Evolutionary conservation across 2,113 vertebrate species (phyloP).

Genomic region (Vicugna pacos): DNA sequence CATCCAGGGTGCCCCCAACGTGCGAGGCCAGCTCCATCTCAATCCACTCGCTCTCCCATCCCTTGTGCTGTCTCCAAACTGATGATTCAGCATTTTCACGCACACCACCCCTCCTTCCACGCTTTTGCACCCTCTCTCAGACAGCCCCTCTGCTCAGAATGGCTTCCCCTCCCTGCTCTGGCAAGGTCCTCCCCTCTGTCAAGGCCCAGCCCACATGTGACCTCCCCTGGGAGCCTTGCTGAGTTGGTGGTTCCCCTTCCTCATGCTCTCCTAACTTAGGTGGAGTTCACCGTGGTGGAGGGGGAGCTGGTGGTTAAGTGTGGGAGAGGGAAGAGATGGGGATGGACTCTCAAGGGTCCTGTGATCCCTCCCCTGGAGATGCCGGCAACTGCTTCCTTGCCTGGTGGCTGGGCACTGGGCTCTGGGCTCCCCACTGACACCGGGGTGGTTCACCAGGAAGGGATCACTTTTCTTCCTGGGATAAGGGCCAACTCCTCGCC

Average conservation of each 20-base stretch:
- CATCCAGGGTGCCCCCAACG: neutral
- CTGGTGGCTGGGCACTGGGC: neutral
- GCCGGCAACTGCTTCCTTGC: neutral
- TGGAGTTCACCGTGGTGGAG: neutral
- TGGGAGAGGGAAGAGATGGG: neutral
- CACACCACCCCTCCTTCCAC: neutral
- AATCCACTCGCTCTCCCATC: too few relatives aligned
- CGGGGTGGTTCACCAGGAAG: neutral
- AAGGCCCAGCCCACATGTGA: fast-evolving
- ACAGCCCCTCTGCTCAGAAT: neutral
- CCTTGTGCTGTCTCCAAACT: neutral
- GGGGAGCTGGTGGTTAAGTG: neutral
- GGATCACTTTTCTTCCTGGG: neutral
- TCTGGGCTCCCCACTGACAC: neutral
- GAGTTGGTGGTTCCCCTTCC: neutral
- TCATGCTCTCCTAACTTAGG: neutral
- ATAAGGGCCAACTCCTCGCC: neutral
- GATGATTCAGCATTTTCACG: neutral
- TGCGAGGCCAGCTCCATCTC: neutral
- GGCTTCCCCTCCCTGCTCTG: neutral
- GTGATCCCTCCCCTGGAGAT: neutral
- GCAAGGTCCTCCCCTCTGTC: neutral
- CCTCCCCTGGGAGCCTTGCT: neutral
- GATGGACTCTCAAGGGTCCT: neutral
- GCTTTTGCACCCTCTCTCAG: neutral